Evolutionary conservation across 2,888 invertebrate genomes (phyloP), one percentile per base, ranked within the genome.

Genomic region (Argyresthia albistria): DNA sequence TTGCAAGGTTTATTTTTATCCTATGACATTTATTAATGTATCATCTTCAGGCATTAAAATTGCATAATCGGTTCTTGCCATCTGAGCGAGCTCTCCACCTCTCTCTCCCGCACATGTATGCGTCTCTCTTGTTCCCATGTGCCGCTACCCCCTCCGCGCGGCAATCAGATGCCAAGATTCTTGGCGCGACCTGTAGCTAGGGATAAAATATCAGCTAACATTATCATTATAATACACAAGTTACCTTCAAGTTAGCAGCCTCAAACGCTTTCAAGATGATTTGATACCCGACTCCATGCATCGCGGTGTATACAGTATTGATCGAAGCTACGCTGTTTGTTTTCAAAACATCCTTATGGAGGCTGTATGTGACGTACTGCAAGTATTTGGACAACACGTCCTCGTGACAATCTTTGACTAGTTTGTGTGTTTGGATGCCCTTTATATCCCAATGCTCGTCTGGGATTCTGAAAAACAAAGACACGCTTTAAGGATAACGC

Each of bases 251-350:
- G 58, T 93, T 92, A 50, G 94, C 93, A 9, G 83, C 77, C 57
- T 92, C 81, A 67, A 98, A 95, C 1, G 96, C 94, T 60, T 91
- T 87, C 53, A 90, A 75, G 55, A 98, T 89, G 67, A 91, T 97
- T 1, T 90, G 80, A 69, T 94, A 93, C 0, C 98, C 98, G 4
- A 99, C 98, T 4, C 99, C 99, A 73, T 99, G 99, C 96, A 99
- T 97, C 0, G 99, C 95, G 10, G 98, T 97, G 71, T 98, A 99
- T 0, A 95, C 94, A 57, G 96, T 92, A 51, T 90, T 89, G 0
- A 95, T 69, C 0, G 84, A 73, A 0, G 90, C 88, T 14, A 78
- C 84, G 45, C 73, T 75, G 61, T 92, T 93, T 42, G 90, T 71
- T 43, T 88, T 78, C 39, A 90, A 61, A 9, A 89, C 75, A 2